Conservation (phyloP, 2,888 invertebrate species). For the Candidula unifasciata region DNA sequence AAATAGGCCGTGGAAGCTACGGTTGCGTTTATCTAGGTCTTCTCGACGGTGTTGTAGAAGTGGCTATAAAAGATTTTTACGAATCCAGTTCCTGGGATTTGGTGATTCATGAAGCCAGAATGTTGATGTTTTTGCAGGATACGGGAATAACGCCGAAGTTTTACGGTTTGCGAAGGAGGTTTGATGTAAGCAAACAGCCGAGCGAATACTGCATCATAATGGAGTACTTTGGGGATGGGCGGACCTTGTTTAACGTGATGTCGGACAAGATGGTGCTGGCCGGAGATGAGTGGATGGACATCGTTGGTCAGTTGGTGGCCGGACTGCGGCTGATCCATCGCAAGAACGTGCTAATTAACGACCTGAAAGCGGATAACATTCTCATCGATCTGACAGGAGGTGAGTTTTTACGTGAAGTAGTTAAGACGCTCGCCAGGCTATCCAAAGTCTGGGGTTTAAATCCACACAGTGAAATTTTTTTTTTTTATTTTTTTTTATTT, state of each 20-base stretch:
- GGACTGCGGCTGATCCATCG: slow-evolving; percentile 55
- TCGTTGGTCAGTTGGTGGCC: slow-evolving; percentile 54
- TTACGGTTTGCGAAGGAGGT: slow-evolving; percentile 53
- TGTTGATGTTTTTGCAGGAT: slow-evolving; percentile 55
- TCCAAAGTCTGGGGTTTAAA: no score
- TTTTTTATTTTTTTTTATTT: no score
- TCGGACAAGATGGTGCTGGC: slow-evolving; percentile 51
- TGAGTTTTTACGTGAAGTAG: no score
- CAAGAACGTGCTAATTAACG: slow-evolving; percentile 53
- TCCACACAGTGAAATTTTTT: no score
- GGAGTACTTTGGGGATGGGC: slow-evolving; percentile 56
- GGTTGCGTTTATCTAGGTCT: slow-evolving; percentile 55
- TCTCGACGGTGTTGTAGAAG: slow-evolving; percentile 39
- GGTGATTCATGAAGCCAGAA: slow-evolving; percentile 55
- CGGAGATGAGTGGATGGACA: slow-evolving; percentile 52
- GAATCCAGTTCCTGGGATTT: slow-evolving; percentile 53
- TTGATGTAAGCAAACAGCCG: slow-evolving; percentile 42
- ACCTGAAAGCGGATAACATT: slow-evolving; percentile 56
- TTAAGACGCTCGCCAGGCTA: no score
- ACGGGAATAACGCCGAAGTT: slow-evolving; percentile 55
- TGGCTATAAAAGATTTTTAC: slow-evolving; percentile 52
- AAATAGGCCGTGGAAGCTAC: slow-evolving; percentile 56
- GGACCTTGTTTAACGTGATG: slow-evolving; percentile 52
- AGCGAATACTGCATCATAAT: slow-evolving; percentile 54
- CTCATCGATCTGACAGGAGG: slow-evolving; percentile 52